phyloP scores from a whole-genome alignment of 1,140 invertebrate genomes.

The Platyscapa corneri region DNA sequence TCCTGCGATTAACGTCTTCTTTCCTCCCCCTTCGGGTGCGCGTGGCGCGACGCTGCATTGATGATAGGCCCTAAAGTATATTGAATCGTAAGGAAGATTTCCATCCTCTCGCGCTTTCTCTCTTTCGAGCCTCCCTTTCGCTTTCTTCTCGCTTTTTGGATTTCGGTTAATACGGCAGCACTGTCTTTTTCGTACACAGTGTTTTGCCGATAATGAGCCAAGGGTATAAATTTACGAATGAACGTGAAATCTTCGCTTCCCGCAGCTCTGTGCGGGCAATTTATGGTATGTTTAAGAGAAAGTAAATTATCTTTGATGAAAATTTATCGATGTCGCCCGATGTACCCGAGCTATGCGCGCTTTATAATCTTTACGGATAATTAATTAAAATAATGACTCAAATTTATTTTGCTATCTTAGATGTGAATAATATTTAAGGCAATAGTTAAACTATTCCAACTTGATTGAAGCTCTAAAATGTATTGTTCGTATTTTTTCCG shows the following conservation, averaged over 20 bases:
- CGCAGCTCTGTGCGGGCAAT: not conserved
- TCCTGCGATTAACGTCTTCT: constrained; percentile 38
- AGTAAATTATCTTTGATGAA: not conserved
- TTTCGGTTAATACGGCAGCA: not conserved
- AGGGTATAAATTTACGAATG: not conserved
- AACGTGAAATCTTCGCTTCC: not conserved
- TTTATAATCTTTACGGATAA: not conserved
- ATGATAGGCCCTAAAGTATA: not conserved
- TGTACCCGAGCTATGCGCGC: not conserved
- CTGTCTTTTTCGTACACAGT: not conserved
- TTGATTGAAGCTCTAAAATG: not conserved
- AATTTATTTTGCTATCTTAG: not conserved
- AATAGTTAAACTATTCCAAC: not conserved
- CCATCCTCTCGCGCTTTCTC: not conserved
- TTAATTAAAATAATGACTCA: not conserved
- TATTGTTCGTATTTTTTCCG: not conserved
- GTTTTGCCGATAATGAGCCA: not conserved
- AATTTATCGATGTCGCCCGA: not conserved
- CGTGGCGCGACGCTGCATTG: too few species aligned
- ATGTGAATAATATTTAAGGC: too few species aligned
- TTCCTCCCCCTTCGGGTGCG: not conserved
- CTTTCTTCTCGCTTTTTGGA: not conserved
- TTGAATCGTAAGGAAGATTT: constrained; percentile 19
- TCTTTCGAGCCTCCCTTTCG: too few species aligned
- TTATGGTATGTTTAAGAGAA: not conserved